Base-by-base conservation (phyloP, 2,888 invertebrate genomes). In the Pandemis corylana region DNA sequence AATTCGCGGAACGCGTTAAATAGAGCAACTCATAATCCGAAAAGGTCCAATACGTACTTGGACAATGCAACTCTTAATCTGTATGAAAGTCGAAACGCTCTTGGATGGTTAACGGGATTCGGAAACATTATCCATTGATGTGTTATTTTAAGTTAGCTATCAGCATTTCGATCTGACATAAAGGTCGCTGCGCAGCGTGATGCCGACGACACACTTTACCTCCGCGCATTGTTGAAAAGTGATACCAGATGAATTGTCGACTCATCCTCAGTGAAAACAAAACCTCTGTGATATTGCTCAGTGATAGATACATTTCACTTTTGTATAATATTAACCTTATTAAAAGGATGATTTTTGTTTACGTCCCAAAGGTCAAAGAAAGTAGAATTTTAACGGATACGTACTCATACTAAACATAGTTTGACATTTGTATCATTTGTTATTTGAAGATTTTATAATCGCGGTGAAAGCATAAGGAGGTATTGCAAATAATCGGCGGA, bases 191-290 rank as follows among this genome's bases (percentile, higher is more conserved):
- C 83, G 68, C 83, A 79, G 82, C 82, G 81, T 82, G 85, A 80
- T 79, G 78, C 67, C 77, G 63, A 77, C 77, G 82, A 80, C 82
- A 79, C 73, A 84, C 78, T 82, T 83, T 80, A 81, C 80, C 69
- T 69, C 70, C 63, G 68, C 76, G 72, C 76, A 83, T 85, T 85
- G 84, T 87, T 82, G 80, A 82, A 78, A 81, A 70, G 76, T 78
- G 78, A 82, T 80, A 78, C 75, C 71, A 77, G 69, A 75, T 67
- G 73, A 77, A 83, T 74, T 81, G 89, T 81, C 83, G 84, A 89
- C 83, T 91, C 90, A 92, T 89, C 87, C 83, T 82, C 82, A 80
- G 89, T 85, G 89, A 90, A 91, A 91, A 90, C 89, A 87, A 36
- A 88, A 84, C 82, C 85, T 77, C 77, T 78, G 86, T n/a, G 59